Base-by-base conservation (phyloP, 2,888 invertebrate species). In the Tachina lurida region DNA sequence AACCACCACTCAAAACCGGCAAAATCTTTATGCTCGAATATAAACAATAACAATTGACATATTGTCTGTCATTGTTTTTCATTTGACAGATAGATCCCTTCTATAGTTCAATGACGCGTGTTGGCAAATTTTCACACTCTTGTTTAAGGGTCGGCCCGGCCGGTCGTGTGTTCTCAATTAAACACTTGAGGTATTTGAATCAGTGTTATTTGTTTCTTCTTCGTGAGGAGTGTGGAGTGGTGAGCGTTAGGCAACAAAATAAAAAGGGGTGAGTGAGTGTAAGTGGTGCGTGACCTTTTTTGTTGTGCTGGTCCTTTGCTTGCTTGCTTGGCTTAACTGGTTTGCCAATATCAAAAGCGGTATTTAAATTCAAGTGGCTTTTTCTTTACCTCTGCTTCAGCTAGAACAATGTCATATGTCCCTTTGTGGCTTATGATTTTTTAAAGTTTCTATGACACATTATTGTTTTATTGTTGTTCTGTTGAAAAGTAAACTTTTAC, bases 81-180 rank as follows among this genome's bases (percentile, higher is more conserved):
- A 31, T 1, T 19, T 31, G 15, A 54, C 75, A 73, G 76, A 83
- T 83, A 73, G 76, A 83, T 83, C 83, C 84, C 74, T 78, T 85
- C 82, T 83, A 76, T 82, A 74, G 82, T 73, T 84, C 71, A 71
- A 81, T 87, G 89, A 87, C 91, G 90, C 91, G 91, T 91, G 91
- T 89, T 89, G 73, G 88, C 87, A 89, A 90, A 90, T 90, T 90
- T 91, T 90, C 90, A 89, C 90, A 90, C 90, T 90, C 91, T 88
- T 87, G 15, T 70, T 62, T 75, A 15, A n/a, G 52, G 22, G 76
- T 79, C 31, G 31, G 2, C 31, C 31, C 31, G 31, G 31, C 31
- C 31, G 7, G 31, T 31, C 78, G 83, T 80, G 70, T 82, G 79
- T 41, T 65, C 63, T 68, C 84, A 87, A 87, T 87, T 81, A 87